These are phyloP conservation scores for Dioctria linearis DNA, from an alignment of 2,888 invertebrate species.

Conservation along the genomic window DNA sequence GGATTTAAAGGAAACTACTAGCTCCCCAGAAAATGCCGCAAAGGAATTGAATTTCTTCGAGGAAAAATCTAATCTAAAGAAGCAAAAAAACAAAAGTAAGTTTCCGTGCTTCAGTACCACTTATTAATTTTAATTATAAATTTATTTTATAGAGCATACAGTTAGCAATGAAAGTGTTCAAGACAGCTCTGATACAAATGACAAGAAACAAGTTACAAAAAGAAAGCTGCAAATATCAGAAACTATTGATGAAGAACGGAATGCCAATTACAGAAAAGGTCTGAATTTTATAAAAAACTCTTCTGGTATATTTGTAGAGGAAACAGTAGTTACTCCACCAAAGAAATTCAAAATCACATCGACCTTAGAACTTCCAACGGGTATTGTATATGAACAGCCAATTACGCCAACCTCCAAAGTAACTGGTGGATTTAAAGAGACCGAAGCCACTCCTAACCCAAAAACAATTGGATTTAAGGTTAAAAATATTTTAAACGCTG, in stretches of 20 bases:
- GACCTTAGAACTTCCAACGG: constrained; percentile 61
- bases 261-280: background rate
- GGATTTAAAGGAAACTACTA: too few species aligned
- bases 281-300: constrained; percentile 20
- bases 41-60: too few species aligned
- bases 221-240: background rate
- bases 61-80: too few species aligned
- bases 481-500: constrained; percentile 58
- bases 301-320: constrained; percentile 47
- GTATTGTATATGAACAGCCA: constrained; percentile 66
- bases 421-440: constrained; percentile 40
- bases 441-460: constrained; percentile 16
- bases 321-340: background rate
- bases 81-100: too few species aligned
- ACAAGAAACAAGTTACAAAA: too few species aligned
- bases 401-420: constrained; percentile 62
- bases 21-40: too few species aligned
- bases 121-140: too few species aligned
- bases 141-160: too few species aligned
- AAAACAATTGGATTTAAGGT: constrained; percentile 61
- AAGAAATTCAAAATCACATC: constrained; percentile 17
- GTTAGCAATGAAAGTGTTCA: too few species aligned
- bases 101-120: too few species aligned
- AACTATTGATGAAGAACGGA: background rate
- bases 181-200: too few species aligned